Percentiles rank a stretch among this genome's conserved stretches.
Evolutionary conservation across 2,113 vertebrate species (phyloP).

Genomic region (Trochalopteron elliotii): DNA sequence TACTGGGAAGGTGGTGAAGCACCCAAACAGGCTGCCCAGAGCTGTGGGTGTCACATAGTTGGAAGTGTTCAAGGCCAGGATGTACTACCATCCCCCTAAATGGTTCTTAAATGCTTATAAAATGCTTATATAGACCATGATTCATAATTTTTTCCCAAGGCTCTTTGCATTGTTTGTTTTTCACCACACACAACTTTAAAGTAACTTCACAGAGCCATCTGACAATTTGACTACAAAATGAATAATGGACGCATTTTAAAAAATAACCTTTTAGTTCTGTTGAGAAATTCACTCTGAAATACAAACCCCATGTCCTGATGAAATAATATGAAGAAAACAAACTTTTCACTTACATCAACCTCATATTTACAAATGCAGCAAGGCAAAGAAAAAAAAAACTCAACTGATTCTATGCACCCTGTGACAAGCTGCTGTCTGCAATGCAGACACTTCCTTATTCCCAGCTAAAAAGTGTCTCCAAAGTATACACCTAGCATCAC

Average conservation of each 20-base stretch:
- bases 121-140: neutral
- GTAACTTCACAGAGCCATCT: neutral
- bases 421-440: neutral
- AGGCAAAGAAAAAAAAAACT: neutral
- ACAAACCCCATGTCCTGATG: neutral
- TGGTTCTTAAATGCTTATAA: neutral
- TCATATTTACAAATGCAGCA: neutral
- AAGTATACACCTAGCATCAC: neutral
- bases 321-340: neutral
- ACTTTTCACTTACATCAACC: neutral
- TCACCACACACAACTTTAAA: neutral
- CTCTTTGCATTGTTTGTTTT: neutral
- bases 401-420: neutral
- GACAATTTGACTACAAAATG: neutral
- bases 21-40: neutral
- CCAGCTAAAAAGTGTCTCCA: neutral
- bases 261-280: neutral
- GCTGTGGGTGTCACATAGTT: neutral
- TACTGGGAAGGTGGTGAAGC: neutral
- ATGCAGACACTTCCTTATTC: neutral
- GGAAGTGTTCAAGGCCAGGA: neutral
- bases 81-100: neutral
- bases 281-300: neutral
- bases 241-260: neutral
- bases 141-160: neutral